Base-by-base conservation (phyloP, 2,888 invertebrate genomes). In the Entomobrya proxima region DNA sequence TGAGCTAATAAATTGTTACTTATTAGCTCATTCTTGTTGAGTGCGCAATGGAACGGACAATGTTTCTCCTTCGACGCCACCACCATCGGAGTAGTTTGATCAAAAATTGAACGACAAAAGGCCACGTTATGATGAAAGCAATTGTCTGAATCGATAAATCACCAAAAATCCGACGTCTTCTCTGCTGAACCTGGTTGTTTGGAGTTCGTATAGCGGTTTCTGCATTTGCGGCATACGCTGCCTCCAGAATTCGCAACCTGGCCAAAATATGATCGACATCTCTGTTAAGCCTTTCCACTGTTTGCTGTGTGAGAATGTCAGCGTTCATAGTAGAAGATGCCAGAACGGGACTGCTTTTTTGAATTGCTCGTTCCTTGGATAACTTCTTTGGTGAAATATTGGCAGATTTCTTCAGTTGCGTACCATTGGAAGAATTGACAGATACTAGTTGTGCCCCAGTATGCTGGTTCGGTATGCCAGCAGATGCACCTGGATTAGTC, bases 81-180 rank as follows among this genome's bases (percentile, higher is more conserved):
- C 88, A 90, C 89, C 88, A 89, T 3, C 80, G 50, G 40, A 90
- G 55, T 40, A 89, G 83, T 72, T 88, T 89, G 7, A 91, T 78
- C 27, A 91, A 37, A 50, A 91, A 88, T 52, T 91, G 90, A 37
- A 89, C 94, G 67, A 95, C 88, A 91, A 95, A 93, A 5, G 95
- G 95, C 95, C 95, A 95, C 82, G 94, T 87, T 30, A 95, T 90
- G 88, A 95, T 91, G 87, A 95, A 92, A 72, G 93, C 91, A 75
- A 95, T 92, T 0, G 95, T 92, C 92, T 30, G 93, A 90, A 92
- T 92, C 11, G 93, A 93, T 47, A 95, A 92, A 91, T 94, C 94
- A 90, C 93, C 93, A 91, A 95, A 94, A 79, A 94, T 61, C 13
- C 85, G 94, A 94, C 94, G 94, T 91, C 94, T 94, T 91, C 89